Evolutionary conservation across 2,797 vertebrate genomes (phyloP).

Genomic region (Darevskia mixta): DNA sequence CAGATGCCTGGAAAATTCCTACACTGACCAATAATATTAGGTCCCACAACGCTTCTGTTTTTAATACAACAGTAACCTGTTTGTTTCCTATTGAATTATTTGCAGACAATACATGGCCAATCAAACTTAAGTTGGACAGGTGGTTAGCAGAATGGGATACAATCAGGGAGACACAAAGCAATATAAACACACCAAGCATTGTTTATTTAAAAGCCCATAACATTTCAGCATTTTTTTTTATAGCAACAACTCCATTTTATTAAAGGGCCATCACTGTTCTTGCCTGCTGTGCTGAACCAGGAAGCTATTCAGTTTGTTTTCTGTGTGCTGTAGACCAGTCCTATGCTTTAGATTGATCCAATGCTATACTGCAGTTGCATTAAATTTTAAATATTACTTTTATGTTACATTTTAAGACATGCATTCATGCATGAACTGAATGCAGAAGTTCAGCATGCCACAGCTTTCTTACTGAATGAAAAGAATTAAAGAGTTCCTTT

Average conservation of each 20-base stretch:
- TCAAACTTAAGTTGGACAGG: slow-evolving; percentile 58
- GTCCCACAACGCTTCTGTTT: slow-evolving; percentile 66
- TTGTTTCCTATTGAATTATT: slow-evolving; percentile 73
- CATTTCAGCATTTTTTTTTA: slow-evolving; percentile 67
- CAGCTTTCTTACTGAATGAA: not conserved
- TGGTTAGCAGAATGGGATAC: slow-evolving; percentile 64
- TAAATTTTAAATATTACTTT: slow-evolving; percentile 14
- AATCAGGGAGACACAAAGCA: slow-evolving; percentile 69
- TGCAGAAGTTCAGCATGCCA: not conserved
- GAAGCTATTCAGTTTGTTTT: slow-evolving; percentile 45
- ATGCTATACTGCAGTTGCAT: not conserved
- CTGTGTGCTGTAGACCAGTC: slow-evolving; percentile 35
- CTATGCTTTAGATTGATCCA: slow-evolving; percentile 25
- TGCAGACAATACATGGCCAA: slow-evolving; percentile 53
- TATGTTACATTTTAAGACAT: slow-evolving; percentile 15
- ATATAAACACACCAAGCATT: slow-evolving; percentile 58
- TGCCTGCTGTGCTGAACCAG: slow-evolving; percentile 2
- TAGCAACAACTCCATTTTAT: slow-evolving; percentile 65
- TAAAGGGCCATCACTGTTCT: slow-evolving; percentile 63
- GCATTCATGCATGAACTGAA: slow-evolving; percentile 3
- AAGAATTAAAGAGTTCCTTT: slow-evolving; percentile 25
- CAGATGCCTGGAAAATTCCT: slow-evolving; percentile 73
- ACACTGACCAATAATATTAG: slow-evolving; percentile 68
- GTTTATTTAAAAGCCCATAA: slow-evolving; percentile 61
- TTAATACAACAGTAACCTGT: slow-evolving; percentile 56